These are phyloP conservation scores for Gastrophryne carolinensis DNA, from an alignment of 2,797 vertebrate species.

Conservation along the genomic window DNA sequence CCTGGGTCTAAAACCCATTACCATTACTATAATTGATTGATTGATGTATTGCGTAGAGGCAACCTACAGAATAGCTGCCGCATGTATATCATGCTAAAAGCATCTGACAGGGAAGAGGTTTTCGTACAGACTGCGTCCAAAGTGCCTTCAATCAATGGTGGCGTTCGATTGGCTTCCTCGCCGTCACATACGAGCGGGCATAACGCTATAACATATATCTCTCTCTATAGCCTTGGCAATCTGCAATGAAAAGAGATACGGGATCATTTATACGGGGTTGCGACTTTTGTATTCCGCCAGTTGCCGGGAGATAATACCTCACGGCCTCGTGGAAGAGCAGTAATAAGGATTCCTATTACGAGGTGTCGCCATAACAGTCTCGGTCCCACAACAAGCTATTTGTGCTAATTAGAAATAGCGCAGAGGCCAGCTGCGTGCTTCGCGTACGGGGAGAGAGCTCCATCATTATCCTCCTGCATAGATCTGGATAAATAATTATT, in stretches of 20 bases:
- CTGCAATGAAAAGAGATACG: background rate
- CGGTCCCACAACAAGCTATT: conserved; percentile 37
- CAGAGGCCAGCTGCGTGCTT: conserved; percentile 39
- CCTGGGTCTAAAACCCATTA: too few relatives aligned
- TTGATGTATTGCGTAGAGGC: background rate
- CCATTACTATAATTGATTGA: too few relatives aligned
- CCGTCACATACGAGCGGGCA: background rate
- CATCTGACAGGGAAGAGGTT: background rate
- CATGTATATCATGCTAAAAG: background rate
- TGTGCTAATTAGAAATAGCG: conserved; percentile 41
- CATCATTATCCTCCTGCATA: conserved; percentile 34
- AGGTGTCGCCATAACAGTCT: conserved; percentile 28
- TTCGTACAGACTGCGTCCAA: too few relatives aligned
- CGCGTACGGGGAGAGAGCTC: conserved; percentile 32
- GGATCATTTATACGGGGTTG: background rate
- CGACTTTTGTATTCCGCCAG: conserved; percentile 7
- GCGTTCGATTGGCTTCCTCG: background rate
- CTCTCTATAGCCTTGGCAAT: conserved; percentile 1
- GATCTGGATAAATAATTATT: conserved; percentile 42
- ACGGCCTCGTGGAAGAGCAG: background rate
- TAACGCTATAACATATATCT: background rate
- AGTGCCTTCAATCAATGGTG: conserved; percentile 22
- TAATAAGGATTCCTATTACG: conserved; percentile 25
- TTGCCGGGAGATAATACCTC: conserved; percentile 32
- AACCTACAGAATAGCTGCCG: background rate